Conservation (phyloP, 2,113 vertebrate species). For the Aix galericulata region DNA sequence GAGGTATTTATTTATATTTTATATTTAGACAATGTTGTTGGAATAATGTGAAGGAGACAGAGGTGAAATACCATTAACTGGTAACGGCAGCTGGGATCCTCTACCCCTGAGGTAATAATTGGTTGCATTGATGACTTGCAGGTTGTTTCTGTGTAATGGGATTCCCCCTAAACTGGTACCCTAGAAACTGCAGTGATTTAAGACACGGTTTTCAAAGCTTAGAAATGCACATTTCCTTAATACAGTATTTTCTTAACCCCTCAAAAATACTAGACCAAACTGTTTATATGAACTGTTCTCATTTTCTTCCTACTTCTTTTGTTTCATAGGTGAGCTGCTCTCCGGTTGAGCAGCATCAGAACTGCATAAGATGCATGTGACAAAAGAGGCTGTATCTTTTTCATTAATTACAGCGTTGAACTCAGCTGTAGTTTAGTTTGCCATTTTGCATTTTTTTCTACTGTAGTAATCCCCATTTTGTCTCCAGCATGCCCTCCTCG, state of each 20-base stretch:
- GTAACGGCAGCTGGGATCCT: not conserved
- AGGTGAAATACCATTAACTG: not conserved
- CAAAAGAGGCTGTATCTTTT: not conserved
- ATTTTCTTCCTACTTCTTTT: not conserved
- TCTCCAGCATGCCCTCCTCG: not conserved
- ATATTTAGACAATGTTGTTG: not conserved
- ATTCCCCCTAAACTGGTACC: not conserved
- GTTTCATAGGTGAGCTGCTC: not conserved
- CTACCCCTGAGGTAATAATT: not conserved
- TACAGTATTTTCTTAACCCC: not conserved
- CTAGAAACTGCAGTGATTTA: not conserved
- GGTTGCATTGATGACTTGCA: not conserved
- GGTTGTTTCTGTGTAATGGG: not conserved
- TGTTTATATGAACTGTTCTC: not conserved
- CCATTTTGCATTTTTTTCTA: conserved; percentile 10
- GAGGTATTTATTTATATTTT: not conserved
- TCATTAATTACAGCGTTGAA: not conserved
- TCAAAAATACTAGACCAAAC: not conserved
- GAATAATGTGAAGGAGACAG: not conserved
- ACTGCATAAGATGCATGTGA: not conserved
- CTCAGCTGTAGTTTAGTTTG: not conserved
- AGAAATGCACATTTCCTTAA: not conserved
- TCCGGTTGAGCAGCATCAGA: not conserved
- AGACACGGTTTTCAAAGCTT: not conserved
- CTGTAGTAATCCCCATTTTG: conserved; percentile 15